Base-by-base conservation (phyloP, 2,888 invertebrate species). In the Troilus luridus region DNA sequence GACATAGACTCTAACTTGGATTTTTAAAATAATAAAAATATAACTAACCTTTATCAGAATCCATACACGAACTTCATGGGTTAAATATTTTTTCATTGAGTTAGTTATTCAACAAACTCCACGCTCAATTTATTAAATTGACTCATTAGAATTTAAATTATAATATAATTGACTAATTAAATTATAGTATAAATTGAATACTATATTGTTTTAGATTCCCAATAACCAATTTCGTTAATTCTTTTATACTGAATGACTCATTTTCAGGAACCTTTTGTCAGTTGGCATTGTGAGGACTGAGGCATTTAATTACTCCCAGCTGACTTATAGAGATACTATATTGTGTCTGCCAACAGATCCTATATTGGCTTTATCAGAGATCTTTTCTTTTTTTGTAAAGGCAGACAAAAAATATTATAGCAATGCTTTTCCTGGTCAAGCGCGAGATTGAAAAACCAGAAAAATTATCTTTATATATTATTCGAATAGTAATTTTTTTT, bases 241-340 rank as follows among this genome's bases (percentile, higher is more conserved):
- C 27, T 27, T 41, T 77, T 77, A 14, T 17, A 17, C 0, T 7
- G 72, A 41, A 27, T 17, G 72, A 77, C 72, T 41, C 72, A 41
- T 77, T 77, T 12, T 6, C 27, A 41, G 72, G 14, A 77, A 17
- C 17, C 17, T 24, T 77, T 77, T 77, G 41, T 77, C 72, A 77
- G 41, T 7, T 77, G 72, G 72, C 17, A 77, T 77, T 77, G 67
- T 67, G 10, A 24, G 24, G 67, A 67, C 24, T 24, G 41, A 41
- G 72, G 6, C 27, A 17, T 41, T 77, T 77, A 77, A 77, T 77
- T 77, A 41, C 27, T 14, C 3, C 72, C 72, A 77, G 72, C 72
- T 77, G 72, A 77, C 72, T 77, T 77, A 77, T 41, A 77, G 41
- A 77, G 72, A 77, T 77, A 41, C 72, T 77, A 27, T 77, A 77